Base-by-base conservation (phyloP, 2,797 vertebrate genomes). In the Pempheris klunzingeri region DNA sequence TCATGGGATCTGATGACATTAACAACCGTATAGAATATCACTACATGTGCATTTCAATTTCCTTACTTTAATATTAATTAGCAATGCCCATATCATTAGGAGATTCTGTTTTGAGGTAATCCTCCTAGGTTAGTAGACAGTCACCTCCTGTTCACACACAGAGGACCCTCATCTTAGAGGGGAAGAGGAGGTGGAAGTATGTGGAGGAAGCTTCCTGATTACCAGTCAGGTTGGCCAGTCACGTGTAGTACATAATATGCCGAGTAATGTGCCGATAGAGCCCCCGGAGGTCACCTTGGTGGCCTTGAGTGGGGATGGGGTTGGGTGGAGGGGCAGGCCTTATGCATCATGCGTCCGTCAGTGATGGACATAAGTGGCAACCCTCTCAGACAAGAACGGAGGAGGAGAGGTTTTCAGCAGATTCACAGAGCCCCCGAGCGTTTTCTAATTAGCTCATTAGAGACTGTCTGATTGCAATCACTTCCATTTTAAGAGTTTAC, bases 381-480 rank as follows among this genome's bases (percentile, higher is more conserved):
- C 66, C 63, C 53, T 70, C 84, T 81, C 15, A 36, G 64, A 77
- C 53, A 66, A 65, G 65, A 70, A 80, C 66, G 59, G 66, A 41
- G 47, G 43, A 74, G 78, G 52, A 77, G 80, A 83, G 81, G 78
- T 74, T 86, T 82, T 77, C 54, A 64, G 66, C 62, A 18, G 77
- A 78, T 78, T 89, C 69, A 64, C 58, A 12, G 58, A 90, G 72
- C 54, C 71, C 60, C 46, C 32, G 75, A 90, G 82, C 77, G 58
- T 88, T 88, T 80, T 57, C 81, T 90, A 90, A 93, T 92, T 87
- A 90, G 87, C 84, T 92, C 87, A 88, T 91, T 92, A 87, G 72
- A 77, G 67, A 79, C 87, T 14, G 74, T 79, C 82, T 93, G 91
- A 93, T 92, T 94, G 92, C 91, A 94, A 94, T 94, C 90, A 93